Evolutionary conservation across 2,888 invertebrate species (phyloP).

Genomic region (Dioctria linearis): DNA sequence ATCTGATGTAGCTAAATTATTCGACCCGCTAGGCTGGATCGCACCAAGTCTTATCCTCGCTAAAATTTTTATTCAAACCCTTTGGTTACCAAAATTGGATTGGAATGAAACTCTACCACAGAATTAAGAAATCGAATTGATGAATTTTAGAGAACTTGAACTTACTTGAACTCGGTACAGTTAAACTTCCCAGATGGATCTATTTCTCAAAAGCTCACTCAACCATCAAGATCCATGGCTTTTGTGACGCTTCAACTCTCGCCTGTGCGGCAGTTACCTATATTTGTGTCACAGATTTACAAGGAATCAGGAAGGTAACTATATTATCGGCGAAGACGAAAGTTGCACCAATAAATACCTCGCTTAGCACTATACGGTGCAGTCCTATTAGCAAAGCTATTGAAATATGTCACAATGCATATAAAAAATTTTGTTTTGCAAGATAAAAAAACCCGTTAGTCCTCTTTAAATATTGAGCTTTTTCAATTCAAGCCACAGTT

Average conservation of each 20-base stretch:
- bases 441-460: too few species aligned
- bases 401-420: too few species aligned
- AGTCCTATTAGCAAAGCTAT: too few species aligned
- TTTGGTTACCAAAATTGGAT: conserved; percentile 37
- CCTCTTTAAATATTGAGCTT: too few species aligned
- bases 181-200: conserved; percentile 2
- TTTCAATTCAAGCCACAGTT: too few species aligned
- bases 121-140: conserved; percentile 4
- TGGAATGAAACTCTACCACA: conserved; percentile 51
- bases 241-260: not conserved
- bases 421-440: too few species aligned
- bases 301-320: too few species aligned
- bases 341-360: too few species aligned
- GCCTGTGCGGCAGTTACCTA: not conserved
- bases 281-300: too few species aligned
- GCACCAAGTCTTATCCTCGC: conserved; percentile 29
- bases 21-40: conserved; percentile 52
- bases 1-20: not conserved
- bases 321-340: too few species aligned
- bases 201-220: not conserved
- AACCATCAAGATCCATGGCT: conserved; percentile 14
- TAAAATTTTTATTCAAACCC: conserved; percentile 52
- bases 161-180: not conserved
- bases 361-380: too few species aligned
- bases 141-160: not conserved